Percentiles rank a stretch among this genome's conserved stretches.
phyloP scores from a whole-genome alignment of 2,113 vertebrate species.

The Aptenodytes patagonicus region DNA sequence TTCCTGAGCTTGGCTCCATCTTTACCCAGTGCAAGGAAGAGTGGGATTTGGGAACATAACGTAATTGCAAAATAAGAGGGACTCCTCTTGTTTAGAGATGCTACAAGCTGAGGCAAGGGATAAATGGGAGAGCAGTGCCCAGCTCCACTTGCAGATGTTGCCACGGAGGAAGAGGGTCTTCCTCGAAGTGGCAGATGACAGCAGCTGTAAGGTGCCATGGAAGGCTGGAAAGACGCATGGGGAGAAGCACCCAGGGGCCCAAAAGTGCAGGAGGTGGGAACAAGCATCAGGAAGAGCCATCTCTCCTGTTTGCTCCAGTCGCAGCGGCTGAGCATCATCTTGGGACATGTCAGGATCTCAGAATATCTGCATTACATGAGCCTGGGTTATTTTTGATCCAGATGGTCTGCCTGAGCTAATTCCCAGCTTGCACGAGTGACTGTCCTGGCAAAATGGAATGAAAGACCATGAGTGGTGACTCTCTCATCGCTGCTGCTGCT shows the following conservation, averaged over 20 bases:
- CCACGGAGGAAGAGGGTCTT: neutral
- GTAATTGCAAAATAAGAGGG: neutral
- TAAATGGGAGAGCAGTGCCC: neutral
- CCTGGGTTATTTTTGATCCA: neutral
- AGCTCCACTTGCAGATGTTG: neutral
- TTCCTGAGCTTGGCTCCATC: neutral
- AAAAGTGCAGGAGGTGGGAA: neutral
- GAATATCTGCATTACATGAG: neutral
- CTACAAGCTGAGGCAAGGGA: neutral
- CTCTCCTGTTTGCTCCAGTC: neutral
- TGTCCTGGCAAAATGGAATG: neutral
- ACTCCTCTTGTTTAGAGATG: neutral
- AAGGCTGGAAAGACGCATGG: neutral
- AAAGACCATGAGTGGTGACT: neutral
- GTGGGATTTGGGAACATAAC: neutral
- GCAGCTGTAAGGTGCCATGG: neutral
- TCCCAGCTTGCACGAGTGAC: rapidly evolving
- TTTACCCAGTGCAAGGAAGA: neutral
- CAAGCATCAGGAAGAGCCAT: neutral
- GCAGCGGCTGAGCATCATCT: neutral
- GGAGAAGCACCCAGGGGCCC: neutral
- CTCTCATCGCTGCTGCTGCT: neutral
- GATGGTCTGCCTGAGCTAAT: neutral
- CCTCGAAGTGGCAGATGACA: rapidly evolving
- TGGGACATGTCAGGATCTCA: neutral